These are phyloP conservation scores for Pyralis farinalis DNA, from an alignment of 2,888 invertebrate genomes.

Conservation along the genomic window DNA sequence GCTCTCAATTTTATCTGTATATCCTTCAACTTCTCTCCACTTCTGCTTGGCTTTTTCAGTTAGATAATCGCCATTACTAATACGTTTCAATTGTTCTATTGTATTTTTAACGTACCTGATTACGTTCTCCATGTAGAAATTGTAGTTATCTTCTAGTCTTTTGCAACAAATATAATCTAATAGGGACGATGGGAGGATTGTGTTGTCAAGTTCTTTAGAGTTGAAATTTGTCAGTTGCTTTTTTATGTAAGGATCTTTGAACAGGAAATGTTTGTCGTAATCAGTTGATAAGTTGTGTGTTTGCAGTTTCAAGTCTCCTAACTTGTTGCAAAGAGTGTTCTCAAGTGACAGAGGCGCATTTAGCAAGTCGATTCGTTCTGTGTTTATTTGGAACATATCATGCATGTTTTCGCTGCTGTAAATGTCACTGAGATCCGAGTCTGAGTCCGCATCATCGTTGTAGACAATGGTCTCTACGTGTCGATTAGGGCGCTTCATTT, in stretches of 20 bases:
- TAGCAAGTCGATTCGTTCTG: conserved; percentile 53
- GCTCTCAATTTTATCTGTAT: conserved; percentile 19
- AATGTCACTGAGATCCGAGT: conserved; percentile 52
- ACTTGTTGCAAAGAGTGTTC: conserved; percentile 55
- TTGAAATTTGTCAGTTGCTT: conserved; percentile 44
- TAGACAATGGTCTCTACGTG: conserved; percentile 60
- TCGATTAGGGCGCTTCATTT: conserved; percentile 46
- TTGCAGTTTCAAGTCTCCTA: conserved; percentile 47
- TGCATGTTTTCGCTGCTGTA: conserved; percentile 49
- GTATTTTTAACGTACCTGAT: conserved; percentile 62
- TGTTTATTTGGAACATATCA: conserved; percentile 46
- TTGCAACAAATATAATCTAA: conserved; percentile 65
- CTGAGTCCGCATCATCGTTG: conserved; percentile 54
- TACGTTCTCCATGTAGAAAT: conserved; percentile 68
- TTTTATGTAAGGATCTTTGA: conserved; percentile 49
- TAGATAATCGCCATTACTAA: conserved; percentile 70
- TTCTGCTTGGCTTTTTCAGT: conserved; percentile 65
- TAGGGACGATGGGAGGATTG: conserved; percentile 49
- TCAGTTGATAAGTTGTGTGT: conserved; percentile 33
- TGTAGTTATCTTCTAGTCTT: conserved; percentile 59
- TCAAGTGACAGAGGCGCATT: conserved; percentile 40
- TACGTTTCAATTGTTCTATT: conserved; percentile 69
- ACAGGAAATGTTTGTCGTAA: conserved; percentile 43
- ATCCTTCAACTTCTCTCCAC: conserved; percentile 49
- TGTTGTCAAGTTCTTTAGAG: conserved; percentile 29